These are phyloP conservation scores for Spinus pinus DNA, from an alignment of 2,797 vertebrate species.

Conservation along the genomic window DNA sequence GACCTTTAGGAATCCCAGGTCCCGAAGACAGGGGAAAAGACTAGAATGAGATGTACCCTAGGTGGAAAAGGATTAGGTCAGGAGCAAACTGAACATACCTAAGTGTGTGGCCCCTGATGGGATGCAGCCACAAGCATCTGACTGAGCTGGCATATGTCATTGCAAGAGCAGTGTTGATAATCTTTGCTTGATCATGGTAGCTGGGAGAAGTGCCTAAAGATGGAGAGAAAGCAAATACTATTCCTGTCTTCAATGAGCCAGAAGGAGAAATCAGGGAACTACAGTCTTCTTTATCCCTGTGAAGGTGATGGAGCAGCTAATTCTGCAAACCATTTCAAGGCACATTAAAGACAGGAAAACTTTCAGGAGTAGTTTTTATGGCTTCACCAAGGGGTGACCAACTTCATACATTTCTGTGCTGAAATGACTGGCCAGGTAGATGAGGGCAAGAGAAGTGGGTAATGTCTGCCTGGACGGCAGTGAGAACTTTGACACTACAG, in stretches of 20 bases:
- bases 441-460: neutral
- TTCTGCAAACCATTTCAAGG: neutral
- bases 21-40: neutral
- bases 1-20: neutral
- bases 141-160: neutral
- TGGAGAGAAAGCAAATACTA: neutral
- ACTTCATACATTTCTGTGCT: neutral
- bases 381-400: neutral
- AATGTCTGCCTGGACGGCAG: neutral
- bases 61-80: neutral
- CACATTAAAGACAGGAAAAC: neutral
- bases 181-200: neutral
- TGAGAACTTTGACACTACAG: fast-evolving
- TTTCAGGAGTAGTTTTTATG: neutral
- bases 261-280: neutral
- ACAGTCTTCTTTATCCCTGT: neutral
- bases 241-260: neutral
- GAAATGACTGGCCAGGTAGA: neutral
- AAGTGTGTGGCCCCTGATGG: neutral
- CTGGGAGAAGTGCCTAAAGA: neutral
- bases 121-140: neutral
- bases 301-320: neutral
- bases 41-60: neutral
- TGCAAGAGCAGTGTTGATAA: neutral
- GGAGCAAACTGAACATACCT: neutral